Conservation (phyloP, 2,888 invertebrate species). For the Tuberolachnus salignus region DNA sequence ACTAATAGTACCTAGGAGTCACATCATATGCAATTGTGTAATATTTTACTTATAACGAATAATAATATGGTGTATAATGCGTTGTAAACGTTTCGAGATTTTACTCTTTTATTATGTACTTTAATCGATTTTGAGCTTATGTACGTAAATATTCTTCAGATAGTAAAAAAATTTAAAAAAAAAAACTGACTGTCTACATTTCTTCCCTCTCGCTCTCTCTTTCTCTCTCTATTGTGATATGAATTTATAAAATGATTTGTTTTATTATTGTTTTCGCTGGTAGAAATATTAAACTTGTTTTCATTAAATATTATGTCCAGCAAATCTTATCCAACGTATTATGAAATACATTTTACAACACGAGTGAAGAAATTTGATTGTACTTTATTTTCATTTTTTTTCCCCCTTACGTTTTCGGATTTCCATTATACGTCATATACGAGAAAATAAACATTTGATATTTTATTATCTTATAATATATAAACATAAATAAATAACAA, state of each 20-base stretch:
- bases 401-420: neutral
- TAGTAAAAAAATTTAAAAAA: neutral
- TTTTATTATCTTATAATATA: neutral
- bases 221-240: neutral
- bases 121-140: neutral
- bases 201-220: neutral
- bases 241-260: neutral
- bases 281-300: neutral
- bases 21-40: neutral
- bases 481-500: no score
- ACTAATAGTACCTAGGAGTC: no score
- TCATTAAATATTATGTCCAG: neutral
- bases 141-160: neutral
- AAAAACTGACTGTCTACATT: no score
- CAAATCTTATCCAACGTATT: neutral
- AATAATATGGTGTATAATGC: neutral
- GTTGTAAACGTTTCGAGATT: no score
- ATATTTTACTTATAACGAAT: neutral
- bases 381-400: neutral
- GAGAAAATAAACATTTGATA: constrained; percentile 3
- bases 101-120: neutral
- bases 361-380: neutral
- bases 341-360: neutral
- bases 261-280: neutral
- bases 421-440: neutral